Evolutionary conservation across 2,113 vertebrate genomes (phyloP), one percentile per base, ranked within the genome.

Genomic region (Aegithalos caudatus): DNA sequence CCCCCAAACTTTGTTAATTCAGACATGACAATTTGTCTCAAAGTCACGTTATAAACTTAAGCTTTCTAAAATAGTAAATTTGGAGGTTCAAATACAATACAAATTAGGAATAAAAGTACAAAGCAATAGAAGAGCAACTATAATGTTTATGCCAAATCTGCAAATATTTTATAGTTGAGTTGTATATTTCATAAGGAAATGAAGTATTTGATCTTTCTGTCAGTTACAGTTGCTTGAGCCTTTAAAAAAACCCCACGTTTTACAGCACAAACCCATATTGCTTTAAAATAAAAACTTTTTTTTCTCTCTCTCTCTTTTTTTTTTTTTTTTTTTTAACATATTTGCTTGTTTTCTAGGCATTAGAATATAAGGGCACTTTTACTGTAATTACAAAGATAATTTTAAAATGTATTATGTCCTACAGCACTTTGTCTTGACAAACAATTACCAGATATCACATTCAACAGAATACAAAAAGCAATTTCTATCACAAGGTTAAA

Each of bases 401-500:
- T 98, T 66, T 14, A 88, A 96, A 97, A 94, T 87, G 89, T 89
- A 94, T 94, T 97, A 95, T 70, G 86, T 96, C 78, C 97, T 94
- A 95, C 77, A 97, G 97, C 88, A 95, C 87, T 98, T 97, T 95
- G 94, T 97, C 98, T 97, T 98, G 98, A 97, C 97, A 98, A 98
- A 98, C 97, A 98, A 98, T 97, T 96, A 97, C 81, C 76, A 90
- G 89, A 97, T 97, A 97, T 91, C 95, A 88, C 96, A 97, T 96
- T 97, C 86, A 98, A 95, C 73, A 87, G 93, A 97, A 97, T 35
- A 97, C 89, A 98, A 97, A 98, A 97, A 96, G 93, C 95, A 97
- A 96, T 96, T 95, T 97, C 96, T 94, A 97, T 91, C 94, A 94
- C 96, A 98, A 98, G 97, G 97, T 97, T 98, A 98, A 98, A 98